Evolutionary conservation across 2,113 vertebrate species (phyloP).

Genomic region (Plectropomus leopardus): DNA sequence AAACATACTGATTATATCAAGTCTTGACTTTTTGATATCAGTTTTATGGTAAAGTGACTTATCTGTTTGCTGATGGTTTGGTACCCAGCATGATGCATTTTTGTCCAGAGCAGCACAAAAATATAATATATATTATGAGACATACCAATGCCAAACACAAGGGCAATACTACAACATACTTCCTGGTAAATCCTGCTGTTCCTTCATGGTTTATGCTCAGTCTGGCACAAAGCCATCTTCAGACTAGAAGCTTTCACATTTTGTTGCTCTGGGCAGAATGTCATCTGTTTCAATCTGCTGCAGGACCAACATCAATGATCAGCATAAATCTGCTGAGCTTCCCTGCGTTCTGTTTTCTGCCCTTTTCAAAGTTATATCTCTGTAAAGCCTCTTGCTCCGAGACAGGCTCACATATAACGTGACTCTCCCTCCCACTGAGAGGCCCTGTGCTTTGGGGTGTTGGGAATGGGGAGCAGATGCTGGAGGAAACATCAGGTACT

Average conservation of each 20-base stretch:
- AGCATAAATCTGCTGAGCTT: slow-evolving; percentile 50
- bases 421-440: slow-evolving; percentile 65
- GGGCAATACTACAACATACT: slow-evolving; percentile 15
- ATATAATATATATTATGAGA: slow-evolving; percentile 11
- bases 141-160: slow-evolving; percentile 21
- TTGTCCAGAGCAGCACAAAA: background rate
- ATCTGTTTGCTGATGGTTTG: background rate
- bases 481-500: slow-evolving; percentile 49
- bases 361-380: slow-evolving; percentile 54
- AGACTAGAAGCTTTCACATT: slow-evolving; percentile 50
- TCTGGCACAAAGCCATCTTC: slow-evolving; percentile 38
- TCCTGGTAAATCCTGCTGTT: slow-evolving; percentile 25
- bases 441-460: slow-evolving; percentile 40
- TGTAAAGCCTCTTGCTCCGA: slow-evolving; percentile 52
- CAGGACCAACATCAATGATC: slow-evolving; percentile 11
- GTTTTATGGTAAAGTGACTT: background rate
- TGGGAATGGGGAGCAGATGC: slow-evolving; percentile 64
- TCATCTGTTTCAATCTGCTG: slow-evolving; percentile 10
- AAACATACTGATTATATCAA: too few species aligned
- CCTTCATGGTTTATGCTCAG: slow-evolving; percentile 36
- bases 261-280: slow-evolving; percentile 52
- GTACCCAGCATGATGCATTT: background rate
- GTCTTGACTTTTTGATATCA: too few species aligned
- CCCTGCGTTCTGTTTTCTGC: slow-evolving; percentile 45
- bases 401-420: slow-evolving; percentile 49